A percentile compares a stretch with the other conserved stretches of the same genome.
phyloP scores from a whole-genome alignment of 2,113 vertebrate genomes.

The Turnix velox region DNA sequence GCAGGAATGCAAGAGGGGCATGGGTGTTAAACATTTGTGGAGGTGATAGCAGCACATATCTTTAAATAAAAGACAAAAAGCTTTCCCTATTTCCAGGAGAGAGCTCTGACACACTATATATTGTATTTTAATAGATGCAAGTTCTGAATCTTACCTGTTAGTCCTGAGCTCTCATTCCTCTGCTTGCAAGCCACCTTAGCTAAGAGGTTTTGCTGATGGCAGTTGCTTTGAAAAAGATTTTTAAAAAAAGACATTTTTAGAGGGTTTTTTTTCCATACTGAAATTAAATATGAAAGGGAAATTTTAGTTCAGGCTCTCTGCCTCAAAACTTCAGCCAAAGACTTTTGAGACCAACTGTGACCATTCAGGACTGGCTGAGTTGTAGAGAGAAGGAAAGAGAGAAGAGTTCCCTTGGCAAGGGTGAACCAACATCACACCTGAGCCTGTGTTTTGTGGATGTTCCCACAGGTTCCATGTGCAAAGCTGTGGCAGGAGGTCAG shows the following conservation, averaged over 20 bases:
- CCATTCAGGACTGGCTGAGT: not conserved
- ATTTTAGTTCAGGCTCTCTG: not conserved
- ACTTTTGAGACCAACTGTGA: not conserved
- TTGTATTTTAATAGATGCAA: not conserved
- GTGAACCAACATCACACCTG: not conserved
- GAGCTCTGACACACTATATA: not conserved
- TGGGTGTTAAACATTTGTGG: not conserved
- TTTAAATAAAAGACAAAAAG: not conserved
- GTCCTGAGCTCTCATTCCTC: not conserved
- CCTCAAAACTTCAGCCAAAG: not conserved
- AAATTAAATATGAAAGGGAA: not conserved
- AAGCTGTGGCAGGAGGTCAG: not conserved
- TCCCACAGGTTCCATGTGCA: not conserved
- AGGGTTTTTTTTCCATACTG: not conserved
- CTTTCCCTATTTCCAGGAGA: not conserved
- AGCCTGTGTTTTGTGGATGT: not conserved
- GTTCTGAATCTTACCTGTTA: not conserved
- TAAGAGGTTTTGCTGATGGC: not conserved
- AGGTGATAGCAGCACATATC: not conserved
- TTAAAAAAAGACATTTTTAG: no score
- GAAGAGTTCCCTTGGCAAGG: not conserved
- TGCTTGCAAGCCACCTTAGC: not conserved
- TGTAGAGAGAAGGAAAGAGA: not conserved
- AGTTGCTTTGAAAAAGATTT: not conserved
- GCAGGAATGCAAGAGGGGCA: not conserved